Base-by-base conservation (phyloP, 1,140 invertebrate genomes). In the Vollenhovia emeryi region DNA sequence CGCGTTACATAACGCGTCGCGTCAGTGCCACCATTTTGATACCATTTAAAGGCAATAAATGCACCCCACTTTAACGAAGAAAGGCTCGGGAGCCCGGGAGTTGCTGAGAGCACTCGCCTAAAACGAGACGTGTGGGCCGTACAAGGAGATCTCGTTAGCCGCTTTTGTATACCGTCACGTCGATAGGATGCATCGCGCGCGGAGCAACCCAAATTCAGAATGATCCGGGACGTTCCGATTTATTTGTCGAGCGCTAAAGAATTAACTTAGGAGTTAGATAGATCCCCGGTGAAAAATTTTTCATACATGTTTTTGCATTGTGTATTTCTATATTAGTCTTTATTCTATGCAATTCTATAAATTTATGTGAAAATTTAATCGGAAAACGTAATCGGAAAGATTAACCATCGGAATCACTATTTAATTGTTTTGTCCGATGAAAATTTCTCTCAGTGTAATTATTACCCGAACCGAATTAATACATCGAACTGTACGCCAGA, bases 131-230 rank as follows among this genome's bases (percentile, higher is more conserved):
- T 13, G 24, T 80, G 84, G 36, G 27, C 21, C 48, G 45, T 80
- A 80, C 68, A 73, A 71, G 76, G 75, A 75, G 84, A 85, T 84
- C 76, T 87, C 78, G 52, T 87, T 86, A 73, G 66, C 62, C 71
- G n/a, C 30, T 68, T 82, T 68, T 59, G 73, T 80, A 78, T 40
- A 66, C 45, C 48, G 74, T 40, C 27, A 79, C 60, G 45, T 84
- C 36, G 78, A 9, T 57, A 40, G 45, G 60, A 84, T 60, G 40
- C 75, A 78, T 45, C 85, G 82, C 83, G 71, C 87, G 55, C 24
- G 21, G 18, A 30, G 18, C 79, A 33, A 82, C 55, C 27, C 64
- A 55, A 71, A 57, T 80, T 3, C 48, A 71, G 33, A 55, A 55
- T 15, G 18, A 76, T 48, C 21, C 52, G 21, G 13, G 36, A 30